These are phyloP conservation scores for Pogona vitticeps DNA, from an alignment of 2,113 vertebrate genomes.

Conservation along the genomic window DNA sequence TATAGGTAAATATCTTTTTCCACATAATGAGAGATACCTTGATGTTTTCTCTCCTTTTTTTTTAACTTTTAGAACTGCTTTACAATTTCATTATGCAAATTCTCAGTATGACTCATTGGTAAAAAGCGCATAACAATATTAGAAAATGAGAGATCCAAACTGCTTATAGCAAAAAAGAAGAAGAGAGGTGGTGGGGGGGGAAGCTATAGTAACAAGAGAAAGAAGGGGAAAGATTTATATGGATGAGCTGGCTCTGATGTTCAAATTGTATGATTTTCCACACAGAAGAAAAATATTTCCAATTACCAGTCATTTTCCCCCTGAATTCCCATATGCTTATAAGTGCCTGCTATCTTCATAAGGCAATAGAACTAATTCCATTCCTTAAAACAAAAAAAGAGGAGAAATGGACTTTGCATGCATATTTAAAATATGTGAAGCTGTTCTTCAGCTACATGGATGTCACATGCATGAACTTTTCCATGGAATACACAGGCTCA, in stretches of 20 bases:
- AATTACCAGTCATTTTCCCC: neutral
- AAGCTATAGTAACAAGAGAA: slow-evolving; percentile 27
- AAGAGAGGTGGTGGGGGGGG: no score
- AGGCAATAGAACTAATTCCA: neutral
- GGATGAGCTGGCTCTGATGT: neutral
- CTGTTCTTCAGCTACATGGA: neutral
- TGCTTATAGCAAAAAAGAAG: slow-evolving; percentile 26
- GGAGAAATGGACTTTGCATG: neutral
- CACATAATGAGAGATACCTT: slow-evolving; percentile 38
- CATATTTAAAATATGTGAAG: neutral
- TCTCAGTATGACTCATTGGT: slow-evolving; percentile 15
- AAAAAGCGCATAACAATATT: slow-evolving; percentile 51
- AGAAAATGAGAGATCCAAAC: slow-evolving; percentile 43
- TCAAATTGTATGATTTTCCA: neutral
- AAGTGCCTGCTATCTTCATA: neutral
- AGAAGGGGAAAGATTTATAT: neutral
- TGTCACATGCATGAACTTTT: neutral
- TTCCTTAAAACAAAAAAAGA: neutral
- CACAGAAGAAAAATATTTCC: neutral
- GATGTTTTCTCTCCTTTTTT: slow-evolving; percentile 33
- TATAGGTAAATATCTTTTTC: slow-evolving; percentile 44
- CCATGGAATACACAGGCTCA: neutral
- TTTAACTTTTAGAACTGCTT: slow-evolving; percentile 52
- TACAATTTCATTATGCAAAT: slow-evolving; percentile 66
- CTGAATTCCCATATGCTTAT: neutral